Evolutionary conservation across 2,797 vertebrate genomes (phyloP).

Genomic region (Coregonus sp.): DNA sequence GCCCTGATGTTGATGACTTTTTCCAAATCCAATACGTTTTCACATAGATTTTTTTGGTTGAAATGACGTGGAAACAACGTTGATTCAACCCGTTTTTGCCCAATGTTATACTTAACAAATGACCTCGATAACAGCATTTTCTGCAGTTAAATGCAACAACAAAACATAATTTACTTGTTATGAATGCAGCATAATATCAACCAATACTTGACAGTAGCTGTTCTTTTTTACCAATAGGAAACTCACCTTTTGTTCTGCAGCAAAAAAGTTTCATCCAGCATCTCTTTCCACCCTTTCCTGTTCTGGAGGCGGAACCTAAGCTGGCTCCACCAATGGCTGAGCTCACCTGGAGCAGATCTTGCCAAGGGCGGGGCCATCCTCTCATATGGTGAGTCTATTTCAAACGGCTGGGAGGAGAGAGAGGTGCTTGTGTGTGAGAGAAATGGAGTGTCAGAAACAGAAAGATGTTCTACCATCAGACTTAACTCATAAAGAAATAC

Average conservation of each 20-base stretch:
- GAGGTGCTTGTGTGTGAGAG: neutral
- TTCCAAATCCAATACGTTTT: no score
- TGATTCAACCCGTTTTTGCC: no score
- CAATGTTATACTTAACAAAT: no score
- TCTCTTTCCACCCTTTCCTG: constrained; percentile 82
- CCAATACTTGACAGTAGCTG: no score
- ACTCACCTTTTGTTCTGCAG: constrained; percentile 85
- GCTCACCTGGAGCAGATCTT: constrained; percentile 71
- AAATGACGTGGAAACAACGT: no score
- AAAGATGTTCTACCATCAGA: neutral
- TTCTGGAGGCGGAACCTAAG: constrained; percentile 80
- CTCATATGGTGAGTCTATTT: constrained; percentile 44
- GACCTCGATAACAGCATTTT: no score
- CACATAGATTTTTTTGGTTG: no score
- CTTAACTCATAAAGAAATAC: neutral
- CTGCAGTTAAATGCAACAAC: no score
- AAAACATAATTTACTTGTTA: neutral
- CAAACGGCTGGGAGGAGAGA: constrained; percentile 43
- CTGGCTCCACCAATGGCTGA: constrained; percentile 84
- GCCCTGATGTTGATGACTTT: no score
- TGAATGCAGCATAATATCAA: neutral
- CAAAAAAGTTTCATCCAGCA: constrained; percentile 86
- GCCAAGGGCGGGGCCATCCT: constrained; percentile 71
- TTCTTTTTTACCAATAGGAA: neutral
- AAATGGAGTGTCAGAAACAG: neutral